Conservation (phyloP, 2,888 invertebrate genomes). For the Strigamia maritima region DNA sequence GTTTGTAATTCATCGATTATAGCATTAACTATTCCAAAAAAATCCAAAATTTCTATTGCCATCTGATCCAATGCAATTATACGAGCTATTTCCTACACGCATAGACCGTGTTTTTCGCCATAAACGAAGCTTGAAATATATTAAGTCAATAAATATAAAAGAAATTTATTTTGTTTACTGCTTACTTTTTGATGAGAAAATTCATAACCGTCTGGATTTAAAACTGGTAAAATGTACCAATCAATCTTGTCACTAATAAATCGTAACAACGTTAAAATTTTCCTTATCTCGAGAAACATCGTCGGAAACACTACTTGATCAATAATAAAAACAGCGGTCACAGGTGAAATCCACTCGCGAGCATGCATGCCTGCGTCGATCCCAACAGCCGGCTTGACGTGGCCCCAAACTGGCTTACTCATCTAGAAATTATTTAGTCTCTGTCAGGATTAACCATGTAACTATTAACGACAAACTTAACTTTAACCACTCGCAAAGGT, state of each 20-base stretch:
- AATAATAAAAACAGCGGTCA: constrained; percentile 62
- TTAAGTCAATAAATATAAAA: not conserved
- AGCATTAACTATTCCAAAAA: constrained; percentile 61
- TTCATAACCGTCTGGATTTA: constrained; percentile 83
- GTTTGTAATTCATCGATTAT: constrained; percentile 51
- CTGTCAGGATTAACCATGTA: not conserved
- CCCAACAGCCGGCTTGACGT: constrained; percentile 68
- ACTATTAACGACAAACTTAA: constrained; percentile 51
- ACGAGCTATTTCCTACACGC: constrained; percentile 54
- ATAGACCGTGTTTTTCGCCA: constrained; percentile 72
- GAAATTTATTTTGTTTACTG: not conserved
- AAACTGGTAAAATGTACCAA: constrained; percentile 67
- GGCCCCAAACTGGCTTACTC: constrained; percentile 53
- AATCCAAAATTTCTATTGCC: constrained; percentile 72
- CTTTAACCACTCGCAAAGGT: constrained; percentile 67
- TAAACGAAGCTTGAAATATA: constrained; percentile 61
- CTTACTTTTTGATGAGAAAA: constrained; percentile 65
- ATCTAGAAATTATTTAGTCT: constrained; percentile 16
- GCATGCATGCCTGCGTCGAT: constrained; percentile 76
- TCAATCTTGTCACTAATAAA: constrained; percentile 58
- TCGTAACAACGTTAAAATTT: no score
- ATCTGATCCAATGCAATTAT: constrained; percentile 63
- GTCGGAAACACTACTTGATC: constrained; percentile 63
- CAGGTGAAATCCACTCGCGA: constrained; percentile 81
- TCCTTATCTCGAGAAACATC: no score